These are phyloP conservation scores for Zoanthus sansibaricus DNA, from an alignment of 92 coral and sea anemone genomes.

Conservation along the genomic window DNA sequence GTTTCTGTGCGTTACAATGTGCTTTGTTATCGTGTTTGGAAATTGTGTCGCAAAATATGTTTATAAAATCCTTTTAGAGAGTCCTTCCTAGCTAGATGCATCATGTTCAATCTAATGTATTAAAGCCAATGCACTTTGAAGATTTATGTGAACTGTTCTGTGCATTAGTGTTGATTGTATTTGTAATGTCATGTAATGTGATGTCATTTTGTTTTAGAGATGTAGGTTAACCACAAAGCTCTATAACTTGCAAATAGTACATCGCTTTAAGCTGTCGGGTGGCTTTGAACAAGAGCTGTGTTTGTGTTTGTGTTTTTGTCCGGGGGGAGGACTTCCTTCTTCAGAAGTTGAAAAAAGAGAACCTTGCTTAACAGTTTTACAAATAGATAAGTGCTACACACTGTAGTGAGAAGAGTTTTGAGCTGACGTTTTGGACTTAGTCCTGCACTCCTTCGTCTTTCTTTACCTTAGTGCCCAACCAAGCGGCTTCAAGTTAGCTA, in stretches of 20 bases:
- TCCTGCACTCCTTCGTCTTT: too few species aligned
- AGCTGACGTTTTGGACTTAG: too few species aligned
- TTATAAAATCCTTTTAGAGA: neutral
- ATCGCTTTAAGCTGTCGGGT: neutral
- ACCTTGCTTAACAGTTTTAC: too few species aligned
- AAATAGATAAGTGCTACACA: too few species aligned
- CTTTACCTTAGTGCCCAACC: too few species aligned
- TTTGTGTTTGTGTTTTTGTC: too few species aligned
- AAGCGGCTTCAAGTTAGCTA: too few species aligned
- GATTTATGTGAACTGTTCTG: neutral
- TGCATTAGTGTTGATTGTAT: neutral
- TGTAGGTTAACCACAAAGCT: neutral
- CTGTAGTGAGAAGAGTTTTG: too few species aligned
- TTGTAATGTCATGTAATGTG: neutral
- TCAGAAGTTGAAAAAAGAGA: too few species aligned
- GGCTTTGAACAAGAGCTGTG: too few species aligned
- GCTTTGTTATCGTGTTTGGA: neutral
- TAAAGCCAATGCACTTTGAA: neutral
- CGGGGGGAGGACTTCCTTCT: too few species aligned
- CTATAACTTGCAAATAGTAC: neutral
- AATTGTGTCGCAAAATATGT: neutral
- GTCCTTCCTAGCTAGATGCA: neutral
- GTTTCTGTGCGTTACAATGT: neutral
- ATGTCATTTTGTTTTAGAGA: neutral
- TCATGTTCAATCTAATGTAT: neutral